Evolutionary conservation across 2,113 vertebrate species (phyloP).

Genomic region (Paradoxurus hermaphroditus): DNA sequence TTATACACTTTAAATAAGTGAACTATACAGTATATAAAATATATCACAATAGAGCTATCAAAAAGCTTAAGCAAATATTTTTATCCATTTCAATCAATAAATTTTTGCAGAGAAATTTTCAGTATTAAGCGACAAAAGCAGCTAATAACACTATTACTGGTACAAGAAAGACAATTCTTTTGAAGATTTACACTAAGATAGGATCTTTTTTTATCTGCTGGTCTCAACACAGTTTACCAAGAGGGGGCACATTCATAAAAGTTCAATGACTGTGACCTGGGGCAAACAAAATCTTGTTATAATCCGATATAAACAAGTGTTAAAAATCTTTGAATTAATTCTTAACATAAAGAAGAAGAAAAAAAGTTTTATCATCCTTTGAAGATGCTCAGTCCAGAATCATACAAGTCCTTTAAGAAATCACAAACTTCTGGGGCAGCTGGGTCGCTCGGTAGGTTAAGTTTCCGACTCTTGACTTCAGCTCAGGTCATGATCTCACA

Average conservation of each 20-base stretch:
- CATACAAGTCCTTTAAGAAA: neutral
- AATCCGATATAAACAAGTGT: neutral
- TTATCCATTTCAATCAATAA: neutral
- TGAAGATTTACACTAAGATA: neutral
- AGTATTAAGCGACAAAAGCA: constrained; percentile 3
- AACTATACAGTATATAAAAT: neutral
- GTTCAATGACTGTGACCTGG: neutral
- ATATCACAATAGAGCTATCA: neutral
- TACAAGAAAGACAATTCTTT: neutral
- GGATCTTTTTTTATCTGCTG: neutral
- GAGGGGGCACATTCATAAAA: neutral
- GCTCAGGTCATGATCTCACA: no score
- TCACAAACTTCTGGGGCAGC: neutral
- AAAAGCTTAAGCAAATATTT: neutral
- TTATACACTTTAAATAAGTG: neutral
- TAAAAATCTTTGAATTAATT: constrained; percentile 23
- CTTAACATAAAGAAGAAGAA: neutral
- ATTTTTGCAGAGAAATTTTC: constrained; percentile 11
- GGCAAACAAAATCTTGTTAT: constrained; percentile 1
- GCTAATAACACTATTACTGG: neutral
- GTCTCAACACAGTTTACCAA: constrained; percentile 20
- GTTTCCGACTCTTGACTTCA: no score
- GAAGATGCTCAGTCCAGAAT: constrained; percentile 15
- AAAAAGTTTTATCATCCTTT: neutral
- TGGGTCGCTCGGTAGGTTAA: no score